Base-by-base conservation (phyloP, 2,888 invertebrate species). In the Aelia acuminata region DNA sequence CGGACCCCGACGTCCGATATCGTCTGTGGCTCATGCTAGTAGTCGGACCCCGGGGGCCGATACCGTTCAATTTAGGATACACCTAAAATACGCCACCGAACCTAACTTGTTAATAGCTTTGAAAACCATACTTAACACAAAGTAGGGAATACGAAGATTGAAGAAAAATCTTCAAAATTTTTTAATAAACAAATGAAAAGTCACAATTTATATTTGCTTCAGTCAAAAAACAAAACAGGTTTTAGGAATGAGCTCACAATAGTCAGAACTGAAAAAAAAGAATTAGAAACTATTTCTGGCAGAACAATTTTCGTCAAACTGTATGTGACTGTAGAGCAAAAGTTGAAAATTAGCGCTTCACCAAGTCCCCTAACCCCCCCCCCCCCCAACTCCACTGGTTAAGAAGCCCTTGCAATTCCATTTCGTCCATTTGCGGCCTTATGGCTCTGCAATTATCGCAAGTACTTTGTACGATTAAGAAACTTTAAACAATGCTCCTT, bases 391-490 rank as follows among this genome's bases (percentile, higher is more conserved):
- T 26, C 57, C 7, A n/a, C 50, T n/a, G 18, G 22, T 1, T 7
- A 13, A 57, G 57, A 57, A 57, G 57, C 57, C 26, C 7, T 57
- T 18, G 63, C 31, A 63, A 63, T 63, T 31, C 63, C 63, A 31
- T 63, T 63, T 18, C 63, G 63, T 63, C 63, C 63, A 63, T 63
- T 63, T 63, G 63, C 31, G 15, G 15, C 18, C 63, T 63, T 63
- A 18, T 63, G 5, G 31, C 31, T 31, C 4, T 31, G 63, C 63
- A 63, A 63, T 63, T 63, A 63, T 63, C 63, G 18, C 63, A 31
- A 63, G 63, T 63, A 31, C 31, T 31, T 63, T 3, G 31, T 63
- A 31, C 63, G 31, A 63, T 63, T 63, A 63, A 63, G 31, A 63
- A 31, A 63, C 26, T 63, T 63, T 31, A 31, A 31, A 63, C 31